Evolutionary conservation across 2,888 invertebrate species (phyloP), one percentile per base, ranked within the genome.

Genomic region (Tupiocoris notatus): DNA sequence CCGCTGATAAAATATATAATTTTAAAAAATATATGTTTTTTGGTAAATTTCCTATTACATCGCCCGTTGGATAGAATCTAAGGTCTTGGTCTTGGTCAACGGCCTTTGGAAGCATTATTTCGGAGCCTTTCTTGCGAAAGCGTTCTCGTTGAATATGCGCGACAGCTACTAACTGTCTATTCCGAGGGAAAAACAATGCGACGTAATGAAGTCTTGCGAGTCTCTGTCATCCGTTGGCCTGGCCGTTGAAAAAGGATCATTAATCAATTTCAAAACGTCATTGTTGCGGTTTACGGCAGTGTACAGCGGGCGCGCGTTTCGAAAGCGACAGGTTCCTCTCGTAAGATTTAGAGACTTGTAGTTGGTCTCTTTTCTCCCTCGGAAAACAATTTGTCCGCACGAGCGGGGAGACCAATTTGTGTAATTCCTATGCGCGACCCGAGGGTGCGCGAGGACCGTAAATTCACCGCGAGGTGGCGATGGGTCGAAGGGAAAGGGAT

Each of bases 351-450:
- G n/a, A 74, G 68, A 77, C 74, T 68, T 75, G 74, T n/a, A n/a
- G n/a, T 77, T 77, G 77, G 67, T 24, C 21, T 62, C 77, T 54
- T 24, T 20, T 62, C 77, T 54, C 25, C 63, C 58, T 58, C 73
- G 62, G 24, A 63, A 77, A 77, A 77, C 77, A 74, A 77, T 77
- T 77, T 77, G 77, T 77, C 75, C 74, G 64, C 74, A 56, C 57
- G 56, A 25, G 70, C 56, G 59, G 63, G 17, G 54, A 63, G 54
- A 74, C 74, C 66, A 75, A 75, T 75, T 75, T 66, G 56, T 63
- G 75, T 75, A 75, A 75, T 75, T 66, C 75, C 75, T 75, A 75
- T 75, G 39, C 39, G 39, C 39, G 39, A 7, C 39, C 39, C 39
- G 6, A 12, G 39, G 39, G 39, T 3, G 39, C 39, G 39, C 39